Conservation (phyloP, 2,113 vertebrate genomes). For the Pedionomus torquatus region DNA sequence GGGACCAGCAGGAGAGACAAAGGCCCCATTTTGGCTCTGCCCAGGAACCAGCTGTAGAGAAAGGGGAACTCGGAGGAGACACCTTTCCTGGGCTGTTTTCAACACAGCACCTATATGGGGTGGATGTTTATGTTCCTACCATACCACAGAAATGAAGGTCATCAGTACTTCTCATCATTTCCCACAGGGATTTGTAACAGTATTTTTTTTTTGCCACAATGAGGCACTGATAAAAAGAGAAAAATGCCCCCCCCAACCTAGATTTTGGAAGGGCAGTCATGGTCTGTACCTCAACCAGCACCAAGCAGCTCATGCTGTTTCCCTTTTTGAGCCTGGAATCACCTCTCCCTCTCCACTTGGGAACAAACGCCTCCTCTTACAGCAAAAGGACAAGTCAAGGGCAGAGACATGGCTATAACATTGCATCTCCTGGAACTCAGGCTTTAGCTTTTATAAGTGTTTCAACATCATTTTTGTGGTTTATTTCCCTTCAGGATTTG, state of each 20-base stretch:
- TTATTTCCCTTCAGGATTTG: constrained; percentile 44
- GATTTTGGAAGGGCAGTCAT: background rate
- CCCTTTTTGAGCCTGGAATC: background rate
- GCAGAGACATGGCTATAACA: background rate
- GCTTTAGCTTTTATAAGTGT: constrained; percentile 8
- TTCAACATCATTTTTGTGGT: constrained; percentile 35
- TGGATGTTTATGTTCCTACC: background rate
- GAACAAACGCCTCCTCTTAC: background rate
- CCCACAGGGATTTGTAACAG: background rate
- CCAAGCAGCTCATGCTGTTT: fast-evolving
- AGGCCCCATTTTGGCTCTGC: background rate
- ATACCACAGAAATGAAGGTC: background rate
- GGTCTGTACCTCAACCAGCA: background rate
- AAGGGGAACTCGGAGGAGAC: background rate
- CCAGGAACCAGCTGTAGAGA: background rate
- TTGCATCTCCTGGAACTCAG: background rate
- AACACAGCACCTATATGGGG: fast-evolving
- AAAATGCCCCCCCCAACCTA: background rate
- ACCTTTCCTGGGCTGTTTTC: background rate
- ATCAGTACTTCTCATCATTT: background rate
- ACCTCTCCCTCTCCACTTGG: background rate
- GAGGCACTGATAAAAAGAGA: background rate
- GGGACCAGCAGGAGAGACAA: fast-evolving
- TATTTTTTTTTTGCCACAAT: background rate
- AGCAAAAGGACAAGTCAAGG: constrained; percentile 48